phyloP scores from a whole-genome alignment of 2,113 vertebrate genomes.

The Toxotes jaculatrix region DNA sequence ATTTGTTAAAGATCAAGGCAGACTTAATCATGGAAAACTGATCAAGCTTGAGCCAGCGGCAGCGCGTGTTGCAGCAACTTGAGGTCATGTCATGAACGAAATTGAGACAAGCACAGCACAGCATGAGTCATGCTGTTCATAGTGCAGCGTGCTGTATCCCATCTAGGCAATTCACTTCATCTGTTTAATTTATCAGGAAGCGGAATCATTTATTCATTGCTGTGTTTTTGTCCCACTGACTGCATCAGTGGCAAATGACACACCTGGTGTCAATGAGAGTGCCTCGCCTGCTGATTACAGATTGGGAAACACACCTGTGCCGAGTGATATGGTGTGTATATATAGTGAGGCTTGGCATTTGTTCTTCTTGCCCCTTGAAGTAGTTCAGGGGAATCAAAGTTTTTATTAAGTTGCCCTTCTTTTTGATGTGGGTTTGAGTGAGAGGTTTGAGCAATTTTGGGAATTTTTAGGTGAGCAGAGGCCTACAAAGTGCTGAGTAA shows the following conservation, averaged over 20 bases:
- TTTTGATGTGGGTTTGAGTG: background rate
- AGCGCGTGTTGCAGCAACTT: conserved; percentile 17
- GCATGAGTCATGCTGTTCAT: conserved; percentile 56
- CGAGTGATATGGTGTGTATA: background rate
- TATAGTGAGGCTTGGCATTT: background rate
- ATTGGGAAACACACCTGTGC: conserved; percentile 18
- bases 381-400: background rate
- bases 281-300: conserved; percentile 23
- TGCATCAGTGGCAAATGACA: background rate
- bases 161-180: background rate
- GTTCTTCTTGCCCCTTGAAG: background rate
- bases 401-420: background rate
- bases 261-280: conserved; percentile 29
- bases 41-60: conserved; percentile 45
- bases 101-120: conserved; percentile 59
- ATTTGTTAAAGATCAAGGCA: conserved; percentile 15
- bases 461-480: background rate
- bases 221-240: background rate
- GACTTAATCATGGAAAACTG: conserved; percentile 5
- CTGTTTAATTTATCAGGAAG: background rate
- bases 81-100: conserved; percentile 6
- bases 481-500: background rate
- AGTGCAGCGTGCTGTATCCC: background rate
- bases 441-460: background rate
- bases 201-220: conserved; percentile 1